Evolutionary conservation across 2,797 vertebrate genomes (phyloP).

Genomic region (Danio choprae): DNA sequence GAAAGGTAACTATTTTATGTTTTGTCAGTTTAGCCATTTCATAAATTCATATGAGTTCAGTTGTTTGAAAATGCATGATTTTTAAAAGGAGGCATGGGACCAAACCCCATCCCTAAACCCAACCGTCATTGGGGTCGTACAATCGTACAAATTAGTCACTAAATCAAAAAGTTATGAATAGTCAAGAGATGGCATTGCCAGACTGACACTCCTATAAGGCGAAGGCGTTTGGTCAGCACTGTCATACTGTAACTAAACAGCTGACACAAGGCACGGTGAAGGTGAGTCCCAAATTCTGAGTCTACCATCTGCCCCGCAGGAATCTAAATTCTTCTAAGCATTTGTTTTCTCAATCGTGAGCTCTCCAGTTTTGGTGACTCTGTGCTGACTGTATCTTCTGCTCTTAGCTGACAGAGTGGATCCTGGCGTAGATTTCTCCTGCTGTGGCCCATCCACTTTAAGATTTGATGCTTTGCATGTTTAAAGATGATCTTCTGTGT

Average conservation of each 20-base stretch:
- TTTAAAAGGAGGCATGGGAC: too few species aligned
- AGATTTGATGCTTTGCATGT: not conserved
- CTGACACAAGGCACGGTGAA: not conserved
- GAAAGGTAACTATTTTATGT: too few species aligned
- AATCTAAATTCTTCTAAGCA: not conserved
- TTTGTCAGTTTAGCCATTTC: too few species aligned
- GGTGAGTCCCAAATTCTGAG: not conserved
- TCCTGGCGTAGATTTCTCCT: not conserved
- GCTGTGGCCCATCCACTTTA: conserved; percentile 15
- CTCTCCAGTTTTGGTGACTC: not conserved
- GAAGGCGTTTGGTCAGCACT: too few species aligned
- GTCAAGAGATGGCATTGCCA: too few species aligned
- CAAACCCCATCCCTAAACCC: too few species aligned
- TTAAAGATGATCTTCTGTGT: conserved; percentile 15
- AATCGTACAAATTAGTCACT: too few species aligned
- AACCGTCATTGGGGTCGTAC: too few species aligned
- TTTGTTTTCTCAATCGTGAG: not conserved
- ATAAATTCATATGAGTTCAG: too few species aligned
- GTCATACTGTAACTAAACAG: not conserved
- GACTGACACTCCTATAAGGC: too few species aligned
- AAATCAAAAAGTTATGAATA: too few species aligned
- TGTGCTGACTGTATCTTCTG: not conserved
- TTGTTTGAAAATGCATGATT: too few species aligned
- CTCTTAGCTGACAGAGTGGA: not conserved
- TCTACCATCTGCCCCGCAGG: not conserved